These are phyloP conservation scores for Cyprinodon diabolis DNA, from an alignment of 2,797 vertebrate species.

Conservation along the genomic window DNA sequence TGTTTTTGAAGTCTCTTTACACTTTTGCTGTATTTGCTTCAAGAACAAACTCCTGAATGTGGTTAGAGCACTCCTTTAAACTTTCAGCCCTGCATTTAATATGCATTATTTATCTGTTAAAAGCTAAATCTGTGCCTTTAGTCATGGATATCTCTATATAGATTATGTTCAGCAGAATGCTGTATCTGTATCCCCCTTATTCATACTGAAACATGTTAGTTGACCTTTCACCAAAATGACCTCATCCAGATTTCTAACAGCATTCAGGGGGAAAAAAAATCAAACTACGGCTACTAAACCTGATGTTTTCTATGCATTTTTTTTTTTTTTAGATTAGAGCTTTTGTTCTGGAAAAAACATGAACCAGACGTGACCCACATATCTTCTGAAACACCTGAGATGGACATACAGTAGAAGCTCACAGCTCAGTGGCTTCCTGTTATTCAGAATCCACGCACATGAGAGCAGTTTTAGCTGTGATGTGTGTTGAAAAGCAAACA, in stretches of 20 bases:
- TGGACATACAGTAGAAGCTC: conserved; percentile 2
- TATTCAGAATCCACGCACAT: background rate
- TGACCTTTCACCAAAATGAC: conserved; percentile 3
- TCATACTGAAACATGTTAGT: conserved; percentile 13
- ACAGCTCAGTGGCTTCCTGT: background rate
- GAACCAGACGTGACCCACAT: conserved; percentile 45
- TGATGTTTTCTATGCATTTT: conserved; percentile 9
- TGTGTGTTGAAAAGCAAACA: background rate
- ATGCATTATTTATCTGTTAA: background rate
- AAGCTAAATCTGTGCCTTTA: background rate
- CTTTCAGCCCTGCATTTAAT: background rate
- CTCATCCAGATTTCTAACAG: conserved; percentile 4
- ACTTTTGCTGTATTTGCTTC: too few species aligned
- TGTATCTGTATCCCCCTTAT: background rate
- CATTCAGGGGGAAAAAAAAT: background rate
- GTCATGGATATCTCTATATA: background rate
- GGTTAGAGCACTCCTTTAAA: too few species aligned
- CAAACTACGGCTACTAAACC: background rate
- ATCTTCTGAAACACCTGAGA: conserved; percentile 35
- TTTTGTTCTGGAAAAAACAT: conserved; percentile 21
- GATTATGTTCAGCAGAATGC: background rate
- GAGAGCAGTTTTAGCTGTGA: background rate
- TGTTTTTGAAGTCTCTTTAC: background rate
- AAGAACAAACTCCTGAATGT: too few species aligned
- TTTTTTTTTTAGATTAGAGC: background rate